These are phyloP conservation scores for Petroica traversi DNA, from an alignment of 2,113 vertebrate species.

Conservation along the genomic window DNA sequence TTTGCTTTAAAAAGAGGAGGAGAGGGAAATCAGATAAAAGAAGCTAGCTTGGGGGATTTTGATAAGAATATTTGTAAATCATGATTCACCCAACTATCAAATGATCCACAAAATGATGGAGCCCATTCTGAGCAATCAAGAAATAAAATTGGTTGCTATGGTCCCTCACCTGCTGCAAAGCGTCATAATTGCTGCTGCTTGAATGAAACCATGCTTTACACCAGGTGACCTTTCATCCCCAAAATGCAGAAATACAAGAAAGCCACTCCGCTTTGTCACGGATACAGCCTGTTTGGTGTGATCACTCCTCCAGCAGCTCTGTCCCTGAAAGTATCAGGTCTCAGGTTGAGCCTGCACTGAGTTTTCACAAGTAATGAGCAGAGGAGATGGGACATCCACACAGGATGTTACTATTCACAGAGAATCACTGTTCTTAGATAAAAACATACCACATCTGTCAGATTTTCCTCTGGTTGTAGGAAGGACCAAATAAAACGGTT, in stretches of 20 bases:
- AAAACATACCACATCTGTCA: neutral
- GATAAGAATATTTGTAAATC: neutral
- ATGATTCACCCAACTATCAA: neutral
- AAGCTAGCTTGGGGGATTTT: neutral
- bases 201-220: neutral
- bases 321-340: neutral
- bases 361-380: neutral
- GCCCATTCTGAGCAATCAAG: conserved; percentile 11
- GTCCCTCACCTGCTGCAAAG: neutral
- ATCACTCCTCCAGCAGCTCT: neutral
- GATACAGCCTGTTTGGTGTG: neutral
- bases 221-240: neutral
- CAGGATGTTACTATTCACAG: neutral
- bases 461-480: neutral
- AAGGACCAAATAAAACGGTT: neutral
- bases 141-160: neutral
- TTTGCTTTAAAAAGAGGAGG: neutral
- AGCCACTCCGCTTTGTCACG: neutral
- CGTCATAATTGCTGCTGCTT: neutral
- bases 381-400: neutral
- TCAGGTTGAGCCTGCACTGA: neutral
- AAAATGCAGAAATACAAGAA: neutral
- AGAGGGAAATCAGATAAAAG: conserved; percentile 20
- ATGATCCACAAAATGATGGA: neutral
- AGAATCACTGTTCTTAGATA: neutral